These are phyloP conservation scores for Echinometra lucunter DNA, from an alignment of 53 echinoderm and acorn worm species.

Conservation along the genomic window DNA sequence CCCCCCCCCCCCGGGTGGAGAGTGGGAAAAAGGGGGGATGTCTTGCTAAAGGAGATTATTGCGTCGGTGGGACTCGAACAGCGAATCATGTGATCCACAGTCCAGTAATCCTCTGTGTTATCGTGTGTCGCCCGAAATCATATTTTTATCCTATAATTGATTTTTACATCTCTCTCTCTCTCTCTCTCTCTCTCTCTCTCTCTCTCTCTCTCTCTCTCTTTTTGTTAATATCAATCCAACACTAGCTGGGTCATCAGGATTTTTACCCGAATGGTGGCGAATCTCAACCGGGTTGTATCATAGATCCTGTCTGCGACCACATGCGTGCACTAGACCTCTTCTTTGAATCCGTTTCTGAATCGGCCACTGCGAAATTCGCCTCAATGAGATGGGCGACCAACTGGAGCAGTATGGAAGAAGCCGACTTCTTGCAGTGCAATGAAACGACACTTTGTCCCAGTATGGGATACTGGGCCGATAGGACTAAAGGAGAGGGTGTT, in stretches of 20 bases:
- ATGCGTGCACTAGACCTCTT: conserved; percentile 38
- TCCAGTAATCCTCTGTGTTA: no score
- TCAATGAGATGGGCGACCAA: not conserved
- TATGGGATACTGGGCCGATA: conserved; percentile 46
- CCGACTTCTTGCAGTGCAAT: conserved; percentile 8
- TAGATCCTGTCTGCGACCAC: conserved; percentile 14
- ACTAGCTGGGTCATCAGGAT: conserved; percentile 52
- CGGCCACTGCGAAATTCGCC: not conserved
- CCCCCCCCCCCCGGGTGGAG: no score
- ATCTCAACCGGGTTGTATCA: conserved; percentile 39
- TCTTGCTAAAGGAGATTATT: no score
- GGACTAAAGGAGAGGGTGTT: conserved; percentile 9
- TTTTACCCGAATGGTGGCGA: conserved; percentile 67
- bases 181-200: not conserved
- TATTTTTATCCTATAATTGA: not conserved
- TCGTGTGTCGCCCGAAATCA: not conserved
- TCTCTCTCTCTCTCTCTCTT: not conserved
- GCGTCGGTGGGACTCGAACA: no score
- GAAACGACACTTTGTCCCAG: not conserved
- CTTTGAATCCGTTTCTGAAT: not conserved
- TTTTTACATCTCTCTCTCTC: not conserved
- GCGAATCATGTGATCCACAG: no score
- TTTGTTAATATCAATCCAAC: not conserved
- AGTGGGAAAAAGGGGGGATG: no score
- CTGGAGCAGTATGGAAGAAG: not conserved